Conservation (phyloP, 2,888 invertebrate genomes). For the Elysia crispata region DNA sequence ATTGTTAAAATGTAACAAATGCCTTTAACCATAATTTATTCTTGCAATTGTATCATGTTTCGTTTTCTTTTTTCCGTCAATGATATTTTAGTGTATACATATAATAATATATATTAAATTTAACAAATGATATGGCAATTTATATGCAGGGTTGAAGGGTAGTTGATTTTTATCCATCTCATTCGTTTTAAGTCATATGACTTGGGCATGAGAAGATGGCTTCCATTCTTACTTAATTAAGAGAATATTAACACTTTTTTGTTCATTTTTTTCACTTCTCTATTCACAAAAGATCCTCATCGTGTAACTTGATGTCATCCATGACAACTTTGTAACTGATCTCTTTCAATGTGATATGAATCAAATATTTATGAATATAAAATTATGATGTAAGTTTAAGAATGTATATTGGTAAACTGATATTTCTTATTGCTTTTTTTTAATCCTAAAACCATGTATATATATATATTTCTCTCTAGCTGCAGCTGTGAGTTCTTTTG, state of each 20-base stretch:
- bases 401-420: no score
- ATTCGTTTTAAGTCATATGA: background rate
- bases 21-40: background rate
- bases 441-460: no score
- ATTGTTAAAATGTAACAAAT: background rate
- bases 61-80: constrained; percentile 23
- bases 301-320: background rate
- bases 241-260: background rate
- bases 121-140: background rate
- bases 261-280: background rate
- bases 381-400: no score
- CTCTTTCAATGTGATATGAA: no score
- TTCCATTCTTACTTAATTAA: constrained; percentile 14
- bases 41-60: constrained; percentile 17
- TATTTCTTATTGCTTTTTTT: no score
- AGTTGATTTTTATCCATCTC: constrained; percentile 2
- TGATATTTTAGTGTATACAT: background rate
- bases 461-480: no score
- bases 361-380: no score
- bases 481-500: no score
- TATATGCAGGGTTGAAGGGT: constrained; percentile 36
- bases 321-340: no score
- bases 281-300: background rate
- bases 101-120: background rate
- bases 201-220: constrained; percentile 16